Evolutionary conservation across 2,113 vertebrate genomes (phyloP).

Genomic region (Percopsis transmontana): DNA sequence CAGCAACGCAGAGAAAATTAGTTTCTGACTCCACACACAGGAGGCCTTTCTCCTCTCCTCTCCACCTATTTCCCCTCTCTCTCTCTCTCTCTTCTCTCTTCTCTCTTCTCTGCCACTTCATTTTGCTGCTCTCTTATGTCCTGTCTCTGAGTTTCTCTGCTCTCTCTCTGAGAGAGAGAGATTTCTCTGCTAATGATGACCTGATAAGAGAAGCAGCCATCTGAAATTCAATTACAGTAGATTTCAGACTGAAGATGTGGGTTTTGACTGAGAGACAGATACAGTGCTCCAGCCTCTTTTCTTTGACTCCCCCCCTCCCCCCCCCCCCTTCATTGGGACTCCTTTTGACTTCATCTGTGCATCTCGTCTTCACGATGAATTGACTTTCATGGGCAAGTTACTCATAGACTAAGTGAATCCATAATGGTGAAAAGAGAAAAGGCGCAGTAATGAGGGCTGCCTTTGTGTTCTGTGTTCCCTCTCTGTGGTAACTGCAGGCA

Average conservation of each 20-base stretch:
- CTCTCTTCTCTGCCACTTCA: constrained; percentile 19
- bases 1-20: constrained; percentile 95
- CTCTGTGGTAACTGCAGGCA: too few relatives aligned
- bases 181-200: constrained; percentile 67
- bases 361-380: too few relatives aligned
- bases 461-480: too few relatives aligned
- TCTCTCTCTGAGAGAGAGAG: constrained; percentile 44
- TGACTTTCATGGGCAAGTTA: too few relatives aligned
- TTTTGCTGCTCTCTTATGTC: neutral
- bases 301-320: constrained; percentile 9
- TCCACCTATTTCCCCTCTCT: constrained; percentile 13
- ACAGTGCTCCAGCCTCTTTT: constrained; percentile 27
- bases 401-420: too few relatives aligned
- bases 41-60: constrained; percentile 84
- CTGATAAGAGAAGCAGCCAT: constrained; percentile 63
- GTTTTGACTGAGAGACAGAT: constrained; percentile 46
- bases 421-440: too few relatives aligned
- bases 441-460: too few relatives aligned
- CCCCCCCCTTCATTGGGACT: too few relatives aligned
- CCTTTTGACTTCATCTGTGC: neutral
- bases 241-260: constrained; percentile 48
- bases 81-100: constrained; percentile 16
- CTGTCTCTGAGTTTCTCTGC: constrained; percentile 37
- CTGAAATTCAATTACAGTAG: constrained; percentile 80
- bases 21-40: constrained; percentile 98